phyloP scores from a whole-genome alignment of 2,113 vertebrate genomes.

The Myrmecophaga tridactyla region DNA sequence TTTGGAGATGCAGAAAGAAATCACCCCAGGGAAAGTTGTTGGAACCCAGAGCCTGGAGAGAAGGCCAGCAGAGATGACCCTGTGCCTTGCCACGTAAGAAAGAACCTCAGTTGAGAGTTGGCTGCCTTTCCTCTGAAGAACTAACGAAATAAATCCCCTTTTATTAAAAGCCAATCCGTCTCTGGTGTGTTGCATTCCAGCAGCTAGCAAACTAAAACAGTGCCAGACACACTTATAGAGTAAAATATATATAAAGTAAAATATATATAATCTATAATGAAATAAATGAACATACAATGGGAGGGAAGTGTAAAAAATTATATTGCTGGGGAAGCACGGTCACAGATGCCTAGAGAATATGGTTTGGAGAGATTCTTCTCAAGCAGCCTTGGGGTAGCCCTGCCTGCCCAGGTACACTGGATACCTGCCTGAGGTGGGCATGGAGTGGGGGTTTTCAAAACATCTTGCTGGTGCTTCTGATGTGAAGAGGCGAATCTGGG shows the following conservation, averaged over 20 bases:
- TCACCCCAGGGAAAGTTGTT: too few species aligned
- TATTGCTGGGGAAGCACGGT: not conserved
- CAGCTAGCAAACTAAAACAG: too few species aligned
- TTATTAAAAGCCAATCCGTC: too few species aligned
- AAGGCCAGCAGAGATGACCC: too few species aligned
- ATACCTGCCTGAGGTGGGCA: not conserved
- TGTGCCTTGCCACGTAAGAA: too few species aligned
- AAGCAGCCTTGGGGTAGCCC: not conserved
- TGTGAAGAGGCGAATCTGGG: not conserved
- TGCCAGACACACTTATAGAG: not conserved
- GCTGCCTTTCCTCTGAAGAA: too few species aligned
- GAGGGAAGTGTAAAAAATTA: too few species aligned
- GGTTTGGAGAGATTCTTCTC: not conserved
- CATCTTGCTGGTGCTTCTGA: not conserved
- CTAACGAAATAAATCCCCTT: too few species aligned
- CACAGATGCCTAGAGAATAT: not conserved
- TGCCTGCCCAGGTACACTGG: not conserved
- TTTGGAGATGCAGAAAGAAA: too few species aligned
- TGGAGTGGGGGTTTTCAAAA: not conserved
- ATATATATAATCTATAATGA: not conserved
- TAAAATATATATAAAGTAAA: not conserved
- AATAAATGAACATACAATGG: not conserved
- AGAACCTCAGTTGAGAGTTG: too few species aligned
- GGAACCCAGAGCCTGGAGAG: too few species aligned
- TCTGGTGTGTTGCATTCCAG: too few species aligned